A percentile compares a stretch with the other conserved stretches of the same genome.
phyloP scores from a whole-genome alignment of 2,888 invertebrate species.

The Merodon equestris region DNA sequence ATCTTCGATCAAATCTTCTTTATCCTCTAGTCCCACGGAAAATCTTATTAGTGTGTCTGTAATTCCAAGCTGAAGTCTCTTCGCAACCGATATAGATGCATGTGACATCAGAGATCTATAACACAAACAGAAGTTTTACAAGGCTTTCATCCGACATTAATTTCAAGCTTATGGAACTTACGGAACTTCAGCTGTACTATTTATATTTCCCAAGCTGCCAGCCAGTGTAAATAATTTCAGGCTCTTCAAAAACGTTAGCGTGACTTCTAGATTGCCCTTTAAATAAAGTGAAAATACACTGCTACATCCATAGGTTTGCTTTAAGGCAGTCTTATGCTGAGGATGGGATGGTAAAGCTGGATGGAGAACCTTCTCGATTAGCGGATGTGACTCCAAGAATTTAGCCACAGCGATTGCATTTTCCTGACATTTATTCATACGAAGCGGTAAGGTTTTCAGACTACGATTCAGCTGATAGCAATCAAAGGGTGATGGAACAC shows the following conservation, averaged over 20 bases:
- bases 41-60: conserved; percentile 91
- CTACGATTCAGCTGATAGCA: conserved; percentile 96
- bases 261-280: conserved; percentile 86
- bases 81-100: conserved; percentile 90
- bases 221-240: conserved; percentile 92
- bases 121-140: conserved; percentile 64
- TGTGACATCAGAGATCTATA: conserved; percentile 95
- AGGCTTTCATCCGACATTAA: neutral
- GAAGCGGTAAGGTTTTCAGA: conserved; percentile 93
- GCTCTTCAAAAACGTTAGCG: conserved; percentile 85
- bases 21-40: conserved; percentile 94
- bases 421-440: conserved; percentile 93
- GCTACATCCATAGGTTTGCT: conserved; percentile 92
- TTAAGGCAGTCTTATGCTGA: conserved; percentile 88
- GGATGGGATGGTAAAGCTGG: conserved; percentile 93
- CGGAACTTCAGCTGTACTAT: conserved; percentile 96
- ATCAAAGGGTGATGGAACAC: conserved; percentile 97
- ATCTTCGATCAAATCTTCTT: conserved; percentile 91
- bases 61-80: conserved; percentile 87
- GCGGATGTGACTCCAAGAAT: conserved; percentile 89
- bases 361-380: conserved; percentile 89
- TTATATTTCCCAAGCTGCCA: conserved; percentile 97
- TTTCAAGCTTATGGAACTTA: conserved; percentile 80
- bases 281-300: conserved; percentile 95
- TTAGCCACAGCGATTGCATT: conserved; percentile 89